Base-by-base conservation (phyloP, 2,888 invertebrate species). In the Eucriotettix oculatus region DNA sequence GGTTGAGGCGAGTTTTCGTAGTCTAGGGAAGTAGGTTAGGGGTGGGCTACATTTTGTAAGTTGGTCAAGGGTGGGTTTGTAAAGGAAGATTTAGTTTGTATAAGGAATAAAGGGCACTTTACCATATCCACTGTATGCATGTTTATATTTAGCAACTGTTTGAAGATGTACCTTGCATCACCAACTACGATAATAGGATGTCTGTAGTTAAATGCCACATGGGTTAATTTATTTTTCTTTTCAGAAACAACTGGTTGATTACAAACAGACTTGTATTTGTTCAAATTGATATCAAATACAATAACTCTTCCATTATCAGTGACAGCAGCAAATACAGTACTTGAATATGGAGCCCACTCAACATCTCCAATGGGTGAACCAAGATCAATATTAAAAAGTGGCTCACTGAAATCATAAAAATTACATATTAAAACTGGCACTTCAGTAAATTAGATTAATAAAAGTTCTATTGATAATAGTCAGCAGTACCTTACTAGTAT, bases 331-430 rank as follows among this genome's bases (percentile, higher is more conserved):
- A 79, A 78, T 5, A 77, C 74, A 10, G 78, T 78, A 5, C 77
- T 74, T 1, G 77, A 76, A 66, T 75, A 78, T 1, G 78, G 78
- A 12, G 79, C 73, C 78, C 78, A 79, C 16, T 74, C 72, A 2
- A 75, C 76, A 68, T 78, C 78, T 40, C 75, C 73, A 40, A 78
- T 76, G 29, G 76, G 73, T 61, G 74, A 72, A 64, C 74, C 74
- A 62, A 78, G 67, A 66, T 78, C 77, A 68, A 76, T 78, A 1
- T 73, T 72, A 65, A 78, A 76, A 66, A 78, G 67, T 1, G 78
- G 75, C 61, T 75, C 74, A 62, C 76, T 44, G n/a, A 41, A 17
- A 29, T 29, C 29, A 29, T n/a, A 29, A 5, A 5, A 5, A 29
- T 29, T 29, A 29, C 2, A 2, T 29, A 29, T 5, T 29, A 29